phyloP scores from a whole-genome alignment of 1,140 invertebrate species.

The Ceratina calcarata region DNA sequence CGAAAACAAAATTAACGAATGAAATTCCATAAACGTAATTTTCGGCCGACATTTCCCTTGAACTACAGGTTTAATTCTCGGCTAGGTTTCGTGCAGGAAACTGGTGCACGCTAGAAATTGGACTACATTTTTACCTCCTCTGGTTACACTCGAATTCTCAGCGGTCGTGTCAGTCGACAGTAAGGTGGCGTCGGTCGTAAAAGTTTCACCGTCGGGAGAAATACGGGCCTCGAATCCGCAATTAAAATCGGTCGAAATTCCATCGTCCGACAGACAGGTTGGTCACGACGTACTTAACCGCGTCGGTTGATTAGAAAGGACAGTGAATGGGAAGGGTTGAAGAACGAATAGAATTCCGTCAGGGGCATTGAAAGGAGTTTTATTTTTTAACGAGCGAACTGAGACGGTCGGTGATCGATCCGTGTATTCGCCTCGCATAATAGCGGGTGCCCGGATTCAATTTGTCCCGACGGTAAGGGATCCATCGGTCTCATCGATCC shows the following conservation, averaged over 20 bases:
- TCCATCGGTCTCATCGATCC: neutral
- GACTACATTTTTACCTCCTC: neutral
- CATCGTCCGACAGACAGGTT: neutral
- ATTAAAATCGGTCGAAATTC: slow-evolving; percentile 38
- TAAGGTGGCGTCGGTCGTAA: neutral
- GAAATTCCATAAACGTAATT: too few relatives aligned
- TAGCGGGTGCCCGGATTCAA: slow-evolving; percentile 12
- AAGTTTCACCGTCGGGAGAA: neutral
- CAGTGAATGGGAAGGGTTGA: neutral
- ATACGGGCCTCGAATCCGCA: slow-evolving; percentile 14
- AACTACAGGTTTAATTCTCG: neutral
- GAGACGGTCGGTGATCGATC: slow-evolving; percentile 28
- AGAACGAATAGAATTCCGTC: slow-evolving; percentile 1
- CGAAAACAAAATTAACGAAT: too few relatives aligned
- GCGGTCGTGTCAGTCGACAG: neutral
- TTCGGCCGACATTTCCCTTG: neutral
- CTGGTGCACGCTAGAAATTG: neutral
- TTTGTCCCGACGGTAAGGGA: slow-evolving; percentile 14
- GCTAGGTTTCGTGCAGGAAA: neutral
- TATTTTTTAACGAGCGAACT: slow-evolving; percentile 28
- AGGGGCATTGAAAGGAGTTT: neutral
- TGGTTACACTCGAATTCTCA: neutral
- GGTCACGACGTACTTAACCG: slow-evolving; percentile 18
- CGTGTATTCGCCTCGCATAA: slow-evolving; percentile 22
- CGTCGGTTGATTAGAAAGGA: neutral